Conservation (phyloP, 2,113 vertebrate genomes). For the Kryptolebias marmoratus region DNA sequence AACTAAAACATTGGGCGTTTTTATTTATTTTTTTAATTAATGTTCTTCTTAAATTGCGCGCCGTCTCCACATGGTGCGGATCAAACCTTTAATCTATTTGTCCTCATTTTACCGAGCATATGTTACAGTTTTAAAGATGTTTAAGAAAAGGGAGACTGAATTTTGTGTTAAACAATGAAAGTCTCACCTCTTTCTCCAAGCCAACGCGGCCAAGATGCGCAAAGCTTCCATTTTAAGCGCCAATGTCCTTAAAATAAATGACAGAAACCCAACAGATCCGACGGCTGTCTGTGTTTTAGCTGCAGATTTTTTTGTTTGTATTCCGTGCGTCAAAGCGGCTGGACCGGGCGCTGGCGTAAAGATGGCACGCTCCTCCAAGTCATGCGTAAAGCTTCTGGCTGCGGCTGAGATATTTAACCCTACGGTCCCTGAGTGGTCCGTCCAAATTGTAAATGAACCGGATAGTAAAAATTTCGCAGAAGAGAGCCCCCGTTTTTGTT, state of each 20-base stretch:
- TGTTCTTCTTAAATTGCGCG: neutral
- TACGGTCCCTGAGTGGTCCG: slow-evolving; percentile 58
- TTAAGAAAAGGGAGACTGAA: neutral
- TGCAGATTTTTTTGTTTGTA: slow-evolving; percentile 35
- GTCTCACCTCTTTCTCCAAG: slow-evolving; percentile 63
- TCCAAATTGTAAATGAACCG: slow-evolving; percentile 48
- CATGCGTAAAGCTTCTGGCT: slow-evolving; percentile 71
- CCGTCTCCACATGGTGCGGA: slow-evolving; percentile 18
- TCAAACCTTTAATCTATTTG: slow-evolving; percentile 9
- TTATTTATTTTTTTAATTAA: slow-evolving; percentile 7
- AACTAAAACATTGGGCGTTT: slow-evolving; percentile 4
- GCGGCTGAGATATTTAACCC: slow-evolving; percentile 63
- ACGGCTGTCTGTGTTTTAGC: slow-evolving; percentile 4
- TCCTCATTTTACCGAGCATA: slow-evolving; percentile 13
- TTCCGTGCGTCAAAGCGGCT: slow-evolving; percentile 51
- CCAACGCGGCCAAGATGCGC: slow-evolving; percentile 36
- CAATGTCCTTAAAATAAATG: slow-evolving; percentile 17
- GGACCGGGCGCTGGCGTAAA: slow-evolving; percentile 25
- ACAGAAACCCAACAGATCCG: slow-evolving; percentile 25
- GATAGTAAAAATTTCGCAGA: neutral
- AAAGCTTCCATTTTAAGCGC: slow-evolving; percentile 50
- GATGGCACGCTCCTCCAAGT: slow-evolving; percentile 57
- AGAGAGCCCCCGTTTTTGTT: neutral
- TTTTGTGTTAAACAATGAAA: slow-evolving; percentile 9
- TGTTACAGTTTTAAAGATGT: slow-evolving; percentile 3